These are phyloP conservation scores for Trichomycterus rosablanca DNA, from an alignment of 2,113 vertebrate species.

Conservation along the genomic window DNA sequence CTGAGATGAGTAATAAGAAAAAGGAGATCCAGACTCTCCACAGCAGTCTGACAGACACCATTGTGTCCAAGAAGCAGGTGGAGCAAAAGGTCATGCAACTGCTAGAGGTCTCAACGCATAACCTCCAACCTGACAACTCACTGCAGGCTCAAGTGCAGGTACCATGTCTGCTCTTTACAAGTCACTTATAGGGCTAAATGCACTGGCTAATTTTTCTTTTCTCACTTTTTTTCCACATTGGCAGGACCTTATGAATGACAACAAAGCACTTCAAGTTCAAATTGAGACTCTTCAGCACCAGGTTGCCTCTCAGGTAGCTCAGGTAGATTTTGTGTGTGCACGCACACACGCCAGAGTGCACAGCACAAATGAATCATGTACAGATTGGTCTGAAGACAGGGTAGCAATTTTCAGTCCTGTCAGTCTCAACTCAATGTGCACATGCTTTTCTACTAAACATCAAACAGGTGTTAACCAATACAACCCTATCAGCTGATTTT, in stretches of 20 bases:
- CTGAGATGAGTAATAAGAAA: conserved; percentile 70
- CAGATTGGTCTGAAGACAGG: too few relatives aligned
- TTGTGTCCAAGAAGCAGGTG: conserved; percentile 87
- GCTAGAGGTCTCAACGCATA: conserved; percentile 84
- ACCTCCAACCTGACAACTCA: conserved; percentile 74
- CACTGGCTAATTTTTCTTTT: conserved; percentile 26
- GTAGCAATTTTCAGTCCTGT: too few relatives aligned
- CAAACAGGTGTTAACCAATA: too few relatives aligned
- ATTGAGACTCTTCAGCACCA: conserved; percentile 86
- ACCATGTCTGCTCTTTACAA: neutral
- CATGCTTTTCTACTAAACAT: too few relatives aligned
- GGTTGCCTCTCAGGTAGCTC: conserved; percentile 84
- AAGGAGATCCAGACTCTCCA: conserved; percentile 91
- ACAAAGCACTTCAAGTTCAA: conserved; percentile 82
- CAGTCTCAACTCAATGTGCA: too few relatives aligned
- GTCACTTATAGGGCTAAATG: neutral
- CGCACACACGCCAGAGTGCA: too few relatives aligned
- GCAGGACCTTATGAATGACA: conserved; percentile 91
- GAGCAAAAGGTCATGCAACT: conserved; percentile 88
- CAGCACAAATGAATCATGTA: too few relatives aligned
- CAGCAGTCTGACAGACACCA: conserved; percentile 84
- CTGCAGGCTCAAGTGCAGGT: conserved; percentile 77
- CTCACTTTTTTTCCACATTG: conserved; percentile 21
- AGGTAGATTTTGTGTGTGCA: too few relatives aligned
- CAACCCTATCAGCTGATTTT: too few relatives aligned